These are phyloP conservation scores for Argynnis bischoffii DNA, from an alignment of 2,888 invertebrate genomes.

Conservation along the genomic window DNA sequence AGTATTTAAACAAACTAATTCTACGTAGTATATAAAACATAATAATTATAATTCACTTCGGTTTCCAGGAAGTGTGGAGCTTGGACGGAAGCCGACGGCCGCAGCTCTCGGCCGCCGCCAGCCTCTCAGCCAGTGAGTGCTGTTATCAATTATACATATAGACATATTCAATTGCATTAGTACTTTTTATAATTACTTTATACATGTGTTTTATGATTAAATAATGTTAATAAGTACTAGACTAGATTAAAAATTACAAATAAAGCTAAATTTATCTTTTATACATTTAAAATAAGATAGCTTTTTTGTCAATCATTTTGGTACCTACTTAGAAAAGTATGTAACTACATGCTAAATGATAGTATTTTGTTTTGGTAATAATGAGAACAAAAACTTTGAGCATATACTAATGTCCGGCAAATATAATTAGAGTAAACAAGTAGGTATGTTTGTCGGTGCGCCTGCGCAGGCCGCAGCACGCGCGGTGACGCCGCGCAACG, in stretches of 20 bases:
- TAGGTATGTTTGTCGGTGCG: not conserved
- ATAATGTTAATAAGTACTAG: too few relatives aligned
- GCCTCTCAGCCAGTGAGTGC: slow-evolving; percentile 88
- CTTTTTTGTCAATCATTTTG: not conserved
- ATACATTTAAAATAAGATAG: not conserved
- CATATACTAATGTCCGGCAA: not conserved
- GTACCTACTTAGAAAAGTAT: too few relatives aligned
- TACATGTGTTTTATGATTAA: not conserved
- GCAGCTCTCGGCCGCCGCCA: slow-evolving; percentile 86
- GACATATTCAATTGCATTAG: not conserved
- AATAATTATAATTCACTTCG: not conserved
- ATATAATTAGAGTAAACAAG: slow-evolving; percentile 7
- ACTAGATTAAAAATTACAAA: not conserved
- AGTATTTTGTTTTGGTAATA: not conserved
- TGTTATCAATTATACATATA: not conserved
- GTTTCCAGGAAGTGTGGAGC: slow-evolving; percentile 69
- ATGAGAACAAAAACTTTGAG: slow-evolving; percentile 13
- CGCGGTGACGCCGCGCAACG: slow-evolving; percentile 10
- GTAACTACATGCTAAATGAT: too few relatives aligned
- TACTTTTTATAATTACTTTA: not conserved
- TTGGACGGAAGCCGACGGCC: slow-evolving; percentile 67
- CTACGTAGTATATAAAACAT: not conserved
- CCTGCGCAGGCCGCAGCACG: not conserved
- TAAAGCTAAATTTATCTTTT: not conserved
- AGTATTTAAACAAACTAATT: not conserved